Base-by-base conservation (phyloP, 2,888 invertebrate genomes). In the Hofmannophila pseudospretella region DNA sequence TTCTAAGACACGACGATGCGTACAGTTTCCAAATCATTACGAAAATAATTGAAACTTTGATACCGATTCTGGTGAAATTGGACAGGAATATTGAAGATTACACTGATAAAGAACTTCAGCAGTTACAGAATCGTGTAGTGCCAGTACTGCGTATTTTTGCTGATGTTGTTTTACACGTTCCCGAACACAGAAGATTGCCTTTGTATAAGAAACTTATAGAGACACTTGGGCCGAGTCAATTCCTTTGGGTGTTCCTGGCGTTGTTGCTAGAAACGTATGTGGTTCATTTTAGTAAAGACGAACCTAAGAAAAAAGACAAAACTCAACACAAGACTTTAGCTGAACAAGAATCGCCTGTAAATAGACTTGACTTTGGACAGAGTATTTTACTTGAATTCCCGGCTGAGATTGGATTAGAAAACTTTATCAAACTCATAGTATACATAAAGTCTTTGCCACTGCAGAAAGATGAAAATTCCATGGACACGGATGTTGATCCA, bases 21-120 rank as follows among this genome's bases (percentile, higher is more conserved):
- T 98, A 98, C 73, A 97, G 96, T 63, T 96, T 97, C 68, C 96
- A 97, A 72, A 94, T 98, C 13, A 97, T 98, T 36, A 90, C 92
- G 0, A 94, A 93, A 64, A 96, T 97, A 3, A 92, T 98, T 10
- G 94, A 96, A 56, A 95, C 95, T 0, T 90, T 98, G 19, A 91
- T 98, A 44, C 98, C 98, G 0, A 94, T 96, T 40, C 80, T 98
- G 23, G 88, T 94, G 0, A 88, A 90, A 48, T 54, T 85, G 1
- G 76, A 85, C 19, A 75, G 63, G 45, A 58, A 60, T 33, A 67
- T 82, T 12, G 68, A 76, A 14, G 76, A 81, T 30, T 66, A 74
- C 26, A 63, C 67, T 0, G 71, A 73, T 2, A 74, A 71, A 34
- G 75, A 79, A 30, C 44, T 80, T 0, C 69, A 88, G 2, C 67